phyloP scores from a whole-genome alignment of 1,140 invertebrate genomes.

The Chlorops oryzae region DNA sequence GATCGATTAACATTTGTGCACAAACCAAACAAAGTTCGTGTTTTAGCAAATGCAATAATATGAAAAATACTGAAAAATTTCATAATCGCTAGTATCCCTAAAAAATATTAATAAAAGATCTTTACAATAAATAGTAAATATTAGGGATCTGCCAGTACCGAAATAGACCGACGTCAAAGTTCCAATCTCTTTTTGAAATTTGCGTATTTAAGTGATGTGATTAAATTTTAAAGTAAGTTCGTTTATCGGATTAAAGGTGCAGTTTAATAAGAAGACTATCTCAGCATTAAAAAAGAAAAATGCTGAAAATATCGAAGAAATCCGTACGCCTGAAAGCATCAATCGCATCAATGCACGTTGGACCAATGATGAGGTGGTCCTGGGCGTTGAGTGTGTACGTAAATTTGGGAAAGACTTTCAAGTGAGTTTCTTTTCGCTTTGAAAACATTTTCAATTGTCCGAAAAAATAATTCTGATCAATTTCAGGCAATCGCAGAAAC shows the following conservation, averaged over 20 bases:
- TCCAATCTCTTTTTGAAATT: too few species aligned
- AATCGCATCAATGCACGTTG: conserved; percentile 80
- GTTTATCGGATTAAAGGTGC: conserved; percentile 61
- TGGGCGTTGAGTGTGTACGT: conserved; percentile 86
- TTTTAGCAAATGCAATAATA: too few species aligned
- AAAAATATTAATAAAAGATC: too few species aligned
- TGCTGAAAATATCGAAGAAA: conserved; percentile 66
- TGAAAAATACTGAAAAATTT: too few species aligned
- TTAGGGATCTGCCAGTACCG: too few species aligned
- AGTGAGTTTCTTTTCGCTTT: conserved; percentile 22
- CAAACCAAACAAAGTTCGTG: too few species aligned
- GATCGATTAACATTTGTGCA: too few species aligned
- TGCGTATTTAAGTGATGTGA: too few species aligned
- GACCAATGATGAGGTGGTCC: conserved; percentile 85
- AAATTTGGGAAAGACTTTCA: conserved; percentile 95
- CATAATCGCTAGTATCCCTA: too few species aligned
- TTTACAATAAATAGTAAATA: too few species aligned
- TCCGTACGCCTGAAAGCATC: conserved; percentile 61
- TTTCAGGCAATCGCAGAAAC: conserved; percentile 80
- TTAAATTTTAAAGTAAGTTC: too few species aligned
- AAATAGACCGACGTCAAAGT: too few species aligned
- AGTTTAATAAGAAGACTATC: conserved; percentile 89
- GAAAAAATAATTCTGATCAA: not conserved
- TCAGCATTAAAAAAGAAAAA: conserved; percentile 75
- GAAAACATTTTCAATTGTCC: not conserved